Base-by-base conservation (phyloP, 1,140 invertebrate genomes). In the Lepidurus apus region DNA sequence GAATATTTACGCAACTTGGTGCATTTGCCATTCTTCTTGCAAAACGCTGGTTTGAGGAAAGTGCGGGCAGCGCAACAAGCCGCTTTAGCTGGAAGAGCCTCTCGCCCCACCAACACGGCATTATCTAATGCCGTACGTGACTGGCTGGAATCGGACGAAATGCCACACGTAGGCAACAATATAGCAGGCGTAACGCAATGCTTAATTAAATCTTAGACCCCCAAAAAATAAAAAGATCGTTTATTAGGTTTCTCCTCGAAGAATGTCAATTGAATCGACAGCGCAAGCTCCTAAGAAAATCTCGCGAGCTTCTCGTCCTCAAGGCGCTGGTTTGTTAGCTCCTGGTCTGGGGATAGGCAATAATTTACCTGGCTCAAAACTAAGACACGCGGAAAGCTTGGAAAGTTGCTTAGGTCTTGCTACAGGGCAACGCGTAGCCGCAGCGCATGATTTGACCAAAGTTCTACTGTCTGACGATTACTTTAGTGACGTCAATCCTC, bases 1-100 rank as follows among this genome's bases (percentile, higher is more conserved):
- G 96, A 97, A 85, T 98, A 98, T 84, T 86, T 99, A 44, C 90
- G 95, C 42, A 99, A 99, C 84, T 92, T 99, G 87, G 95, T 99
- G 1, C 97, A 98, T 84, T 87, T 99, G 80, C 98, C 97, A 0
- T 98, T 99, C 86, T 99, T 96, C 85, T 88, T 99, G 17, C 97
- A 99, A 88, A 98, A 98, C 86, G 96, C 96, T 21, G 96, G 95
- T 8, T 85, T 98, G 74, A 87, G 95, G 0, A 92, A 95, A 82
- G 93, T 96, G 0, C 94, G 95, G 84, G 87, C 92, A 34, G 94
- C 95, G 0, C 93, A 95, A 85, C 91, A 93, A 84, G 92, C 93
- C 1, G 91, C 93, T n/a, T 75, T 79, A 43, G 73, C 44, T 84
- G 6, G 88, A 88, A 17, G 88, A 88, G n/a, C 86, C 84, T 80